Percentiles rank a stretch among this genome's conserved stretches.
Evolutionary conservation across 2,797 vertebrate genomes (phyloP).

Genomic region (Steatocranus sp.): DNA sequence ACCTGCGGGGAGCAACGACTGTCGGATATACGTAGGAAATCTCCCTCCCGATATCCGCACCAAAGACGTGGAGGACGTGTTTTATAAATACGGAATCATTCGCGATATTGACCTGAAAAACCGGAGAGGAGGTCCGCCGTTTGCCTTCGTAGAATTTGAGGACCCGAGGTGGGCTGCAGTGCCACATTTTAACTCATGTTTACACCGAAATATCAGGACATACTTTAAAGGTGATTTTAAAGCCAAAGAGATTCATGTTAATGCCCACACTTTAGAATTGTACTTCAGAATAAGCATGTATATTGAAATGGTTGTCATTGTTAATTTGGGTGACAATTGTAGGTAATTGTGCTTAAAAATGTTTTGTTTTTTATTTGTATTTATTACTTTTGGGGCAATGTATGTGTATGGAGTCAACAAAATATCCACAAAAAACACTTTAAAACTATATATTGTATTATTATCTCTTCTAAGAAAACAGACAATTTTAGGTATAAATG

Average conservation of each 20-base stretch:
- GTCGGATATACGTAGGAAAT: conserved; percentile 95
- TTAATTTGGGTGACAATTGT: background rate
- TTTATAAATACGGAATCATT: conserved; percentile 95
- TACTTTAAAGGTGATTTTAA: background rate
- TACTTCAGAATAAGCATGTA: background rate
- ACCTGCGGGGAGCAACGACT: conserved; percentile 85
- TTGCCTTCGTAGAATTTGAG: conserved; percentile 97
- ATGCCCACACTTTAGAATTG: background rate
- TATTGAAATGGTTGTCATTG: background rate
- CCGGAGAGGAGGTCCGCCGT: conserved; percentile 91
- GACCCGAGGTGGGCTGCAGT: conserved; percentile 83
- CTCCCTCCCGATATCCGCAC: conserved; percentile 94
- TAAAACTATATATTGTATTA: background rate
- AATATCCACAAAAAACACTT: background rate
- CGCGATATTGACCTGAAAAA: conserved; percentile 96
- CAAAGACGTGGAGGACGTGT: conserved; percentile 96
- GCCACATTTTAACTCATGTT: background rate
- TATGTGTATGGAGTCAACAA: background rate
- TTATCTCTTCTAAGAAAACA: background rate
- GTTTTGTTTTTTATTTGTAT: background rate
- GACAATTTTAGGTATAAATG: background rate
- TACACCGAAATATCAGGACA: background rate
- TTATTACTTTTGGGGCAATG: background rate
- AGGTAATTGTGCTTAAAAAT: background rate
- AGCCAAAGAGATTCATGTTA: background rate